Base-by-base conservation (phyloP, 2,888 invertebrate genomes). In the Amiota minor region DNA sequence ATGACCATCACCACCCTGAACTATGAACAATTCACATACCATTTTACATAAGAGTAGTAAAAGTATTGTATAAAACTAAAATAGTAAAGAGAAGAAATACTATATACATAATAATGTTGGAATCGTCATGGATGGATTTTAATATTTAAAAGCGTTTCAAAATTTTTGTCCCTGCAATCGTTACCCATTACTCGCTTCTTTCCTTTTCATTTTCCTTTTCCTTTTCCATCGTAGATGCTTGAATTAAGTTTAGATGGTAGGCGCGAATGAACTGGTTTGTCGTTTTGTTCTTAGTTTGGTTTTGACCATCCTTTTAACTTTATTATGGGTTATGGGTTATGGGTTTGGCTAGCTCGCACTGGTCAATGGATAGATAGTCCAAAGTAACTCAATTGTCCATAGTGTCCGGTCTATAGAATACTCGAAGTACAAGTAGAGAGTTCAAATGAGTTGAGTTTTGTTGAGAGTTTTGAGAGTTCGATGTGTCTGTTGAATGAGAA, bases 71-170 rank as follows among this genome's bases (percentile, higher is more conserved):
- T 35, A 35, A 35, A 35, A 35, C 35, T 35, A 35, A 35, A 35
- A 35, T 35, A 35, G 35, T 35, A 35, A 35, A 35, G 2, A 35
- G 6, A 6, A 35, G 35, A 6, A 35, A 6, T 35, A 35, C 35
- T 35, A 0, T 1, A 80, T 74, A 79, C 80, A 78, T 82, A 77
- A 74, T 80, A 80, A 81, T 73, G 83, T 81, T 80, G 84, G 84
- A 87, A 85, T 87, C 83, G 87, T 87, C 87, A 88, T 88, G 87
- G 35, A 35, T 35, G 35, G 84, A 86, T 87, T 88, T 87, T 86
- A 88, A 88, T 88, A 88, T 88, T 88, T 88, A 86, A 88, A 88
- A 85, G 81, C 83, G 81, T 87, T 85, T 82, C 85, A 81, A 81
- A 82, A 85, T 78, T 76, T 71, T 74, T 79, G 79, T 80, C 75